Evolutionary conservation across 2,113 vertebrate genomes (phyloP), one percentile per base, ranked within the genome.

Genomic region (Chamaetylas fuelleborni): DNA sequence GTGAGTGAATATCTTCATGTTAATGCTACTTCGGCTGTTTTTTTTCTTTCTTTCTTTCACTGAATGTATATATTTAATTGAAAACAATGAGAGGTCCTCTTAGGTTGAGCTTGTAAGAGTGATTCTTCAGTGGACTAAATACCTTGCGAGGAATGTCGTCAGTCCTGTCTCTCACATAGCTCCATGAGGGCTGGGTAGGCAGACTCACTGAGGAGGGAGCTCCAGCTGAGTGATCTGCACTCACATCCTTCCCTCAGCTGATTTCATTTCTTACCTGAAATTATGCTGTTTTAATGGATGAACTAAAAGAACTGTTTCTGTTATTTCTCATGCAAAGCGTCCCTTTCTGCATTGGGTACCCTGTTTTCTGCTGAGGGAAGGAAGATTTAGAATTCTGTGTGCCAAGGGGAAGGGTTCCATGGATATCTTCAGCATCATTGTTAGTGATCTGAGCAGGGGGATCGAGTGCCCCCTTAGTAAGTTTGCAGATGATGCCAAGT

Each of bases 61-160:
- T 60, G 6, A 81, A 40, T 1, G 0, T 48, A 10, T 73, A 5
- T 23, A 33, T 74, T 70, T 87, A 90, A 65, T 65, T 84, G 73
- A 89, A 91, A 92, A 72, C 65, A 76, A 64, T 9, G 9, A 74
- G 69, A 86, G 18, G n/a, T 95, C 53, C 48, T 90, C 77, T 81
- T 93, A 76, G 61, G 25, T 31, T 91, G 65, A 84, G 25, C 69
- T 84, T 78, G 22, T 66, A 78, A 88, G 67, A 81, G 22, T 16
- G 31, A 89, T 84, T 79, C 79, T 91, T 95, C 51, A 60, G 53
- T 71, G 76, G 51, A 84, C 48, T 86, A 89, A 92, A 81, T 94
- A 88, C 38, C 65, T 80, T 78, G 51, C 60, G 64, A 95, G 93
- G 92, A 97, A 96, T 95, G 95, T 70, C 0, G 65, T 93, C 73